Base-by-base conservation (phyloP, 2,888 invertebrate genomes). In the Mesorhabditis belari region DNA sequence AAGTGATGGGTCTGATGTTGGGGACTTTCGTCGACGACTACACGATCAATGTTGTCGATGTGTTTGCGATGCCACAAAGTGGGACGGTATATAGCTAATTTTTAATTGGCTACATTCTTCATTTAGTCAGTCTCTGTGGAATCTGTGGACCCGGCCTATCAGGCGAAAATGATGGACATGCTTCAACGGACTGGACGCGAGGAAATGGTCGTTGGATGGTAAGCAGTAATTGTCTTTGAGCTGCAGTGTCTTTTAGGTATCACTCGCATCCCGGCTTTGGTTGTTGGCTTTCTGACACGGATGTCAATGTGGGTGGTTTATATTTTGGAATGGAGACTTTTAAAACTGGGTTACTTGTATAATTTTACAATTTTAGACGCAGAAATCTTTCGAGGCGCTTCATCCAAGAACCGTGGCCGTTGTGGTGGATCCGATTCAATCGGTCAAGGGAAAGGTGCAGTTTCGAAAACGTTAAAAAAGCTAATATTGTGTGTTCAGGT, bases 251-350 rank as follows among this genome's bases (percentile, higher is more conserved):
- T 12, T 52, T n/a, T 44, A 67, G 71, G 71, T 79, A 98, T 82
- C 98, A 98, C 81, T 96, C 95, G 58, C 98, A 98, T 88, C 98
- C 98, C 74, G 98, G 98, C 27, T 99, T 98, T 84, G 98, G 98
- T 52, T 98, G 98, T 83, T 99, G 98, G 98, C 85, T 98, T 66
- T 98, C 98, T n/a, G 76, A 71, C 51, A 96, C 99, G 5, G 98
- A 98, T 83, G 96, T n/a, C n/a, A n/a, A n/a, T n/a, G n/a, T n/a
- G n/a, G n/a, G 98, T 83, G n/a, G n/a, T n/a, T n/a, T n/a, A n/a
- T n/a, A n/a, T n/a, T n/a, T n/a, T n/a, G n/a, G n/a, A n/a, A n/a
- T n/a, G n/a, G n/a, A n/a, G n/a, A n/a, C n/a, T n/a, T n/a, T n/a
- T n/a, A n/a, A n/a, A n/a, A n/a, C n/a, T n/a, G n/a, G n/a, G n/a